Conservation (phyloP, 2,888 invertebrate species). For the Willowsia nigromaculata region DNA sequence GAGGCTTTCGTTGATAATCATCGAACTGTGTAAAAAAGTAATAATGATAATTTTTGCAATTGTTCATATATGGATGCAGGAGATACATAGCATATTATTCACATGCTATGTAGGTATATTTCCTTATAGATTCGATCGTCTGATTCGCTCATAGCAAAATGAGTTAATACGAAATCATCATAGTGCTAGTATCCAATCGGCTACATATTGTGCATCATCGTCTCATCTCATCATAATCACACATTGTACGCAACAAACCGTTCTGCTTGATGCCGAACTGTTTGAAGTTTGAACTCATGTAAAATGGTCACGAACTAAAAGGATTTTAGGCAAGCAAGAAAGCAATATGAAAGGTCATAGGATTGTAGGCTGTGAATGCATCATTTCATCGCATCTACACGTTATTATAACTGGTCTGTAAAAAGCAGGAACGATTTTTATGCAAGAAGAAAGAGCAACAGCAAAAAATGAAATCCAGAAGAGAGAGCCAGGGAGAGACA, state of each 20-base stretch:
- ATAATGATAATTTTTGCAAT: conserved; percentile 27
- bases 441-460: conserved; percentile 17
- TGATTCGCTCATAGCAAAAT: conserved; percentile 42
- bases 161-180: conserved; percentile 46
- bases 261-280: conserved; percentile 9
- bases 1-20: not conserved
- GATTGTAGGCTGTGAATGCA: conserved; percentile 46
- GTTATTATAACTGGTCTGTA: conserved; percentile 30
- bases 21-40: not conserved
- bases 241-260: not conserved
- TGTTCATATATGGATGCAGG: conserved; percentile 1
- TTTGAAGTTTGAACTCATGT: conserved; percentile 50
- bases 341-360: conserved; percentile 70
- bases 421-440: conserved; percentile 8
- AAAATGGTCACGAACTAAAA: conserved; percentile 63
- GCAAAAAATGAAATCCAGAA: conserved; percentile 65
- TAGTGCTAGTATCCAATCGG: not conserved
- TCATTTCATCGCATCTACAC: conserved; percentile 25
- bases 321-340: conserved; percentile 56
- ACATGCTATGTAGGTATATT: not conserved
- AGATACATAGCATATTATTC: not conserved
- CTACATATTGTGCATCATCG: conserved; percentile 8
- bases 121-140: not conserved
- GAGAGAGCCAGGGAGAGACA: too few species aligned
- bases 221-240: not conserved